Evolutionary conservation across 2,113 vertebrate species (phyloP), one percentile per base, ranked within the genome.

Genomic region (Eudyptes chrysolophus): DNA sequence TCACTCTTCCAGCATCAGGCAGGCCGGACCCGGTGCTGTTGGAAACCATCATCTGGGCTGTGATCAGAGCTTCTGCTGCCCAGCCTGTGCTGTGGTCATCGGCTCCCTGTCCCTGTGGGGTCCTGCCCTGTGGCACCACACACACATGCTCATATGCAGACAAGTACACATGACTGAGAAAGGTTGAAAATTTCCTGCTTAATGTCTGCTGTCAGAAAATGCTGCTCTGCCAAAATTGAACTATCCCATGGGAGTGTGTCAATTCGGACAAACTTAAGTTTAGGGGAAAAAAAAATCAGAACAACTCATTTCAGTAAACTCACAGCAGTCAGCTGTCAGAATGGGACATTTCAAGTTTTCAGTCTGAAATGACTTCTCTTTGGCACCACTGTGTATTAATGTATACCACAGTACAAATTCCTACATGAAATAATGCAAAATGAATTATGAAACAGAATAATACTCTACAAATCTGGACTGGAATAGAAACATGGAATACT

Each of bases 251-350:
- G 85, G 95, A 90, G 10, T 2, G 27, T 75, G 84, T 87, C 77
- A 75, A 19, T 75, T 92, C 0, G 9, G 91, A 92, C 69, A 89
- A 89, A 89, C 32, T 79, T 68, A 68, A 87, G 34, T 89, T 90
- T 84, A 61, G 52, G 52, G 27, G 1, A 1, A 16, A 64, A 87
- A 89, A 86, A 82, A 60, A 27, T 16, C 44, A 71, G 27, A 91
- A 55, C 60, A 89, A 69, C 69, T 95, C 13, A 61, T 96, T 94
- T 89, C 69, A 94, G 68, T 82, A 89, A 92, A 84, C 68, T 89
- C 72, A 27, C 13, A 91, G 61, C 84, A 82, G 72, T 51, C 60
- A 80, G 69, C 89, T 97, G 96, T 93, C 97, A 96, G 80, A 95
- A 82, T 21, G 65, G 92, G 87, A 60, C 40, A 70, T 81, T 89